Evolutionary conservation across 2,797 vertebrate genomes (phyloP).

Genomic region (Pseudomugil tenellus): DNA sequence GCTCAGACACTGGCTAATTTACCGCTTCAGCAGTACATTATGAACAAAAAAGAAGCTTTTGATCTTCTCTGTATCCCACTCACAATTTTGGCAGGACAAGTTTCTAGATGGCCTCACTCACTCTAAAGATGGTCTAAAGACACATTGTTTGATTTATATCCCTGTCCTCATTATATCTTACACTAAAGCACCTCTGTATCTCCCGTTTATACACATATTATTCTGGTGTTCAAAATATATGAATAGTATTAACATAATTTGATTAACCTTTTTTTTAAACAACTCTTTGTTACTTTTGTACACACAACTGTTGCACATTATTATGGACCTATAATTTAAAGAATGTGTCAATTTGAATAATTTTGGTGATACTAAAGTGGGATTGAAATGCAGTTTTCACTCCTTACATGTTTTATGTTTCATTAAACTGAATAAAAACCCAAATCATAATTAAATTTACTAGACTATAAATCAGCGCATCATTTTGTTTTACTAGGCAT

Average conservation of each 20-base stretch:
- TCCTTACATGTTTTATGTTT: slow-evolving; percentile 21
- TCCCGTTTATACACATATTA: slow-evolving; percentile 38
- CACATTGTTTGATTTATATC: slow-evolving; percentile 60
- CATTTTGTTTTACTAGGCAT: slow-evolving; percentile 3
- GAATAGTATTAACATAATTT: slow-evolving; percentile 45
- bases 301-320: slow-evolving; percentile 16
- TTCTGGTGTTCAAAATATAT: slow-evolving; percentile 51
- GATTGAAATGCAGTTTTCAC: slow-evolving; percentile 20
- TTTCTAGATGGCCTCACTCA: slow-evolving; percentile 72
- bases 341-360: slow-evolving; percentile 9
- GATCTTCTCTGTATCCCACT: slow-evolving; percentile 73
- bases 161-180: slow-evolving; percentile 59
- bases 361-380: not conserved
- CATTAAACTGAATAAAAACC: slow-evolving; percentile 10
- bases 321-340: slow-evolving; percentile 24
- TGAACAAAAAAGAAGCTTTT: slow-evolving; percentile 77
- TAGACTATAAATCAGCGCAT: not conserved
- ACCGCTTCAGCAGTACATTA: slow-evolving; percentile 77
- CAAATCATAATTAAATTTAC: slow-evolving; percentile 17
- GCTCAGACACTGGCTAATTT: slow-evolving; percentile 81
- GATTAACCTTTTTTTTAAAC: slow-evolving; percentile 7
- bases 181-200: slow-evolving; percentile 38
- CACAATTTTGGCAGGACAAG: slow-evolving; percentile 75
- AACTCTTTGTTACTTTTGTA: slow-evolving; percentile 8
- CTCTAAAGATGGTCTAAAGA: slow-evolving; percentile 57